Percentiles rank a stretch among this genome's conserved stretches.
Conservation (phyloP, 2,797 vertebrate genomes). For the Lateolabrax maculatus region DNA sequence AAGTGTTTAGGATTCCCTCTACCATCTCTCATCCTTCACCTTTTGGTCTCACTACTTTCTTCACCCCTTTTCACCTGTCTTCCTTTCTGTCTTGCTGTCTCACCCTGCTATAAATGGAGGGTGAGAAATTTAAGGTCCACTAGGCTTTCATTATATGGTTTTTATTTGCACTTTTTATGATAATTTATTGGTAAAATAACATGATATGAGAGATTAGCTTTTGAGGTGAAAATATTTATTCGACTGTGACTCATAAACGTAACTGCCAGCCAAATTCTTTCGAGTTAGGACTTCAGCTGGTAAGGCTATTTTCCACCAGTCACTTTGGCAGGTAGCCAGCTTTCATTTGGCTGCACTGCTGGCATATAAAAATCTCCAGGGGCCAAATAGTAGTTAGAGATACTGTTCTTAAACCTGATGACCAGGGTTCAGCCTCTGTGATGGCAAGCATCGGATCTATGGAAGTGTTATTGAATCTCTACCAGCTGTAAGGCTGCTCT, state of each 20-base stretch:
- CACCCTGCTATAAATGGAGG: neutral
- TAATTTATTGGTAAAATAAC: slow-evolving; percentile 7
- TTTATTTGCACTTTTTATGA: neutral
- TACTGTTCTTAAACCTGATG: slow-evolving; percentile 1
- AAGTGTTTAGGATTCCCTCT: slow-evolving; percentile 24
- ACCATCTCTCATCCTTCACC: slow-evolving; percentile 23
- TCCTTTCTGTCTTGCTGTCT: neutral
- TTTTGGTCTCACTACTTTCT: neutral
- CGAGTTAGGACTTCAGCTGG: slow-evolving; percentile 30
- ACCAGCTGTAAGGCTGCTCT: neutral
- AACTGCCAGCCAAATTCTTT: slow-evolving; percentile 28
- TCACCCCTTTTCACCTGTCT: neutral
- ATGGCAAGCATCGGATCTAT: neutral
- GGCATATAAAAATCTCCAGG: slow-evolving; percentile 12
- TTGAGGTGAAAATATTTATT: slow-evolving; percentile 13
- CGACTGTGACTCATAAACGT: slow-evolving; percentile 28
- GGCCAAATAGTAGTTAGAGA: slow-evolving; percentile 19
- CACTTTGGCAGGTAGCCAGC: slow-evolving; percentile 41
- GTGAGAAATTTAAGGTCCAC: neutral
- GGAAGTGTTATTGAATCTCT: neutral
- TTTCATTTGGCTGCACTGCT: slow-evolving; percentile 38
- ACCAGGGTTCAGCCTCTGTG: neutral
- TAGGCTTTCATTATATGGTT: neutral
- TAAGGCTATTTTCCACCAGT: slow-evolving; percentile 23
- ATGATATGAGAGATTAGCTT: slow-evolving; percentile 12